These are phyloP conservation scores for Hypotaenidia okinawae DNA, from an alignment of 2,797 vertebrate genomes.

Conservation along the genomic window DNA sequence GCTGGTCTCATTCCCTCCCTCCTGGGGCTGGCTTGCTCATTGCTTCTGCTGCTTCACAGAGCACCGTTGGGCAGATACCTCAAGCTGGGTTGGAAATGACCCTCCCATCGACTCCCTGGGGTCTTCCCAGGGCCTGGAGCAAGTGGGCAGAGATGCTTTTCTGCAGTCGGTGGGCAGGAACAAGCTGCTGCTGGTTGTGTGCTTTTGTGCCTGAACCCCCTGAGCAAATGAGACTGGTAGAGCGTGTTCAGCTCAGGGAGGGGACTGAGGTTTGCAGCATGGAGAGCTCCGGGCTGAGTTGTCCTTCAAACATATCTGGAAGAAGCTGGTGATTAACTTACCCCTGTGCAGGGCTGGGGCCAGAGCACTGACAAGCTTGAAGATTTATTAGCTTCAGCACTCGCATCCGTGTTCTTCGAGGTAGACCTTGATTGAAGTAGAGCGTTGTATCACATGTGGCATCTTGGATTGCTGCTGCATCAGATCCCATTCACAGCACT, in stretches of 20 bases:
- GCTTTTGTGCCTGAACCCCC: background rate
- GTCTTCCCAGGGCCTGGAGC: background rate
- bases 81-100: background rate
- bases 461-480: background rate
- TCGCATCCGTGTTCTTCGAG: background rate
- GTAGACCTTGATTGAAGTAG: conserved; percentile 2
- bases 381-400: background rate
- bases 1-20: background rate
- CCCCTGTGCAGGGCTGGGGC: background rate
- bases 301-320: background rate
- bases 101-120: background rate
- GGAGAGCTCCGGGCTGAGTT: background rate
- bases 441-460: background rate
- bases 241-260: background rate
- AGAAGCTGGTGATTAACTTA: background rate
- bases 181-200: background rate
- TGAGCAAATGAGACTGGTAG: background rate
- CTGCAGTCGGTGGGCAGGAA: background rate
- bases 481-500: background rate
- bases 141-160: background rate
- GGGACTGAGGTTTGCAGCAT: background rate
- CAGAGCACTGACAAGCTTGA: background rate
- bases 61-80: background rate
- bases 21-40: background rate
- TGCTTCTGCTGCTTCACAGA: background rate